Conservation (phyloP, 1,140 invertebrate species). For the Pseudomyrmex dendroicus region DNA sequence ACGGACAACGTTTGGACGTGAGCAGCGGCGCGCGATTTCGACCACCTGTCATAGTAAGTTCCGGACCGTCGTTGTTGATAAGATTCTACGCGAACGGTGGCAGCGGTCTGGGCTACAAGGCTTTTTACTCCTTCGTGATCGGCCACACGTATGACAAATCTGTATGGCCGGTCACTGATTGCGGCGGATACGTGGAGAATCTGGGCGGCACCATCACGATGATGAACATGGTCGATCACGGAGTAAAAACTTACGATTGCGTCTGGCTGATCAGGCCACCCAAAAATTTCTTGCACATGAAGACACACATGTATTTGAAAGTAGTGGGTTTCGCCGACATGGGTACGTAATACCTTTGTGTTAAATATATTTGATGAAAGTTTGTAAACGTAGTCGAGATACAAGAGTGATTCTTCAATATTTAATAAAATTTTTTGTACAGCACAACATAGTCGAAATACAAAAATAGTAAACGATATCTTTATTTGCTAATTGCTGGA, state of each 20-base stretch:
- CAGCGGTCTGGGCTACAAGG: constrained; percentile 89
- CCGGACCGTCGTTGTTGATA: constrained; percentile 88
- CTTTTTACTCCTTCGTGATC: constrained; percentile 88
- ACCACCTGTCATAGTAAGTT: constrained; percentile 89
- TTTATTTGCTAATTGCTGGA: background rate
- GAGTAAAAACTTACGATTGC: constrained; percentile 88
- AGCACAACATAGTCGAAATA: background rate
- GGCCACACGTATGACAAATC: constrained; percentile 85
- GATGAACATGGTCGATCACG: constrained; percentile 90
- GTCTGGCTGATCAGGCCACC: constrained; percentile 90
- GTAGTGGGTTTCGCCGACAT: constrained; percentile 88
- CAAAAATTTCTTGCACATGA: constrained; percentile 88
- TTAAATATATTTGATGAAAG: constrained; percentile 2
- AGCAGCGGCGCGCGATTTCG: constrained; percentile 89
- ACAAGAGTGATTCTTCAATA: too few relatives aligned
- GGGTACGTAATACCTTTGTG: constrained; percentile 84
- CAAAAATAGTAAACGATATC: background rate
- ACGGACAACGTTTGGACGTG: constrained; percentile 88
- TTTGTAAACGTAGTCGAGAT: too few relatives aligned
- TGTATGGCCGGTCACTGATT: constrained; percentile 88
- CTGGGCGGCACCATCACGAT: constrained; percentile 91
- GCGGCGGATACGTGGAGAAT: constrained; percentile 90
- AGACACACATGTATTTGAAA: constrained; percentile 89
- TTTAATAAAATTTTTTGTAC: background rate
- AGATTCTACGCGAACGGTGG: constrained; percentile 91